Evolutionary conservation across 2,888 invertebrate species (phyloP).

Genomic region (Drosophila algonquin): DNA sequence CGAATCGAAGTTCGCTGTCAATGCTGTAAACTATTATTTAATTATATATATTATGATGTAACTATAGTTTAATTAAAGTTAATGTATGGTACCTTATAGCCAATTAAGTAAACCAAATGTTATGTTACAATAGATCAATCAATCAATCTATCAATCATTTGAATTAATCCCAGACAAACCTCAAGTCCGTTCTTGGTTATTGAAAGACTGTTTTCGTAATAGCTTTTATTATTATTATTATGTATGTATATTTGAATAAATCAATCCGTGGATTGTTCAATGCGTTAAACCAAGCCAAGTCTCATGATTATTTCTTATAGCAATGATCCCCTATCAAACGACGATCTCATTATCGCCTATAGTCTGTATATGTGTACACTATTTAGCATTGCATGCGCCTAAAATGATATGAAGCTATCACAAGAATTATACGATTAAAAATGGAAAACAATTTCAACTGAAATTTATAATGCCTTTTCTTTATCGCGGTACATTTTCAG

Average conservation of each 20-base stretch:
- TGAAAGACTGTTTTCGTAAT: conserved; percentile 65
- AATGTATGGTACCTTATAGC: conserved; percentile 74
- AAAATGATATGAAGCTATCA: conserved; percentile 44
- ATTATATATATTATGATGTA: conserved; percentile 30
- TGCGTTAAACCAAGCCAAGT: conserved; percentile 19
- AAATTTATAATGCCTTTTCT: conserved; percentile 17
- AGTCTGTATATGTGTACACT: conserved; percentile 32
- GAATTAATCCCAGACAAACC: conserved; percentile 49
- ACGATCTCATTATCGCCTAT: conserved; percentile 69
- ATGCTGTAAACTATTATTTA: conserved; percentile 37
- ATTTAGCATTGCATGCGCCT: conserved; percentile 5
- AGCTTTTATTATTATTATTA: conserved; percentile 44
- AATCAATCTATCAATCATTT: conserved; percentile 30
- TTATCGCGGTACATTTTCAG: background rate
- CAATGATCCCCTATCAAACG: conserved; percentile 12
- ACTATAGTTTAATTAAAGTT: conserved; percentile 51
- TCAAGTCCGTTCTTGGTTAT: conserved; percentile 66
- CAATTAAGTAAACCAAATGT: conserved; percentile 36
- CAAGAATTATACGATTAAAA: conserved; percentile 32
- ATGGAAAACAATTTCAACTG: conserved; percentile 28
- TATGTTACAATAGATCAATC: conserved; percentile 44
- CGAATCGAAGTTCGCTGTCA: conserved; percentile 15
- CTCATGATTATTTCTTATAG: conserved; percentile 24
- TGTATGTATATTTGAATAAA: conserved; percentile 34
- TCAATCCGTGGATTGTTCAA: conserved; percentile 41